These are phyloP conservation scores for Centruroides sculpturatus DNA, from an alignment of 1,140 invertebrate genomes.

Conservation along the genomic window DNA sequence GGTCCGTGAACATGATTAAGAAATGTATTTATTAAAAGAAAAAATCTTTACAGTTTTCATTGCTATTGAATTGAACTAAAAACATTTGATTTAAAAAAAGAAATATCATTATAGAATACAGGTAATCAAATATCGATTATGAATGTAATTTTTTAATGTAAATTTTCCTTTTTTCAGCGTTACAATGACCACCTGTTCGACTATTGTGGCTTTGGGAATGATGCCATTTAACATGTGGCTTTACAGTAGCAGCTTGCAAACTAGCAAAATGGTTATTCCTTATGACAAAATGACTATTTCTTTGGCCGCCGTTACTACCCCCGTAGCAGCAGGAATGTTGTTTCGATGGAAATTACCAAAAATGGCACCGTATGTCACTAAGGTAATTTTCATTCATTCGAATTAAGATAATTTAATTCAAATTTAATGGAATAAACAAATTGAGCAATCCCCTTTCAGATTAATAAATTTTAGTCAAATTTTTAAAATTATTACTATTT, in stretches of 20 bases:
- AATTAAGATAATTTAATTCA: too few relatives aligned
- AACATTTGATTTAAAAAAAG: too few relatives aligned
- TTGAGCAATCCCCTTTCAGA: too few relatives aligned
- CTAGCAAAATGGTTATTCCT: constrained; percentile 21
- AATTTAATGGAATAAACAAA: too few relatives aligned
- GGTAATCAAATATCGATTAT: background rate
- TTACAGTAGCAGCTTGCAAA: constrained; percentile 23
- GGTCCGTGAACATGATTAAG: too few relatives aligned
- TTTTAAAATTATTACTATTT: too few relatives aligned
- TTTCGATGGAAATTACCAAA: constrained; percentile 25
- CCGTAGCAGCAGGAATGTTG: constrained; percentile 24
- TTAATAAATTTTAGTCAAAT: too few relatives aligned
- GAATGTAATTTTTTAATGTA: constrained; percentile 1
- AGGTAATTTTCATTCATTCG: constrained; percentile 9
- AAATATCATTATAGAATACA: background rate
- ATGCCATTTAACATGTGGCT: constrained; percentile 27
- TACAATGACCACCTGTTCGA: constrained; percentile 26
- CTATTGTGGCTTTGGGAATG: constrained; percentile 23
- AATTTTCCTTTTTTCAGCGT: constrained; percentile 20
- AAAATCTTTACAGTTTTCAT: too few relatives aligned
- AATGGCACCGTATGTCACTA: constrained; percentile 22
- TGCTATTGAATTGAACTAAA: too few relatives aligned
- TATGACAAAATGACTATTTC: constrained; percentile 25
- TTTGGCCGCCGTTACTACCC: constrained; percentile 22
- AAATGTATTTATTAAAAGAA: too few relatives aligned